These are phyloP conservation scores for Alexandromys oeconomus DNA, from an alignment of 2,797 vertebrate species.

Conservation along the genomic window DNA sequence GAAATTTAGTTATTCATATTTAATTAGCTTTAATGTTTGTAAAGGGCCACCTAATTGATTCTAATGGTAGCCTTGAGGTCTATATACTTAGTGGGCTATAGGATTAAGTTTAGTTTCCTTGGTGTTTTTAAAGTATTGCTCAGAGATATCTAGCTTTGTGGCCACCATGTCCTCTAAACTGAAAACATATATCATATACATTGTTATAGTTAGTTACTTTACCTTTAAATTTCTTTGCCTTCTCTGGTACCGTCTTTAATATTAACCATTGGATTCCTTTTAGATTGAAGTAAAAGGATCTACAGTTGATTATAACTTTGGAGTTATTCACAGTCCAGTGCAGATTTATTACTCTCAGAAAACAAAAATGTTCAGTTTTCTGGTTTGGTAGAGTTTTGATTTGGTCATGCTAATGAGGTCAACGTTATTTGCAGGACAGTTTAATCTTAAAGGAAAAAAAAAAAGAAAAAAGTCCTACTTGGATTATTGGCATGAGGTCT, in stretches of 20 bases:
- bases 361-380: not conserved
- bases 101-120: not conserved
- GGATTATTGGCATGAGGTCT: not conserved
- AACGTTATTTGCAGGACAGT: not conserved
- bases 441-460: conserved; percentile 30
- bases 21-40: conserved; percentile 9
- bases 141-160: not conserved
- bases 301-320: not conserved
- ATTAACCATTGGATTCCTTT: not conserved
- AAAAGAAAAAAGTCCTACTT: not conserved
- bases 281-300: not conserved
- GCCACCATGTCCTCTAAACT: not conserved
- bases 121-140: not conserved
- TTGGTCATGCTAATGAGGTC: not conserved
- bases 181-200: not conserved
- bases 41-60: not conserved
- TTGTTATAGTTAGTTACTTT: not conserved
- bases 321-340: not conserved
- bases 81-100: not conserved
- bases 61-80: not conserved
- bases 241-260: not conserved
- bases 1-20: not conserved
- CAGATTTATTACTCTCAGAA: not conserved
- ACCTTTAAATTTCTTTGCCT: not conserved
- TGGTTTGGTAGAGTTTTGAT: not conserved